Evolutionary conservation across 2,113 vertebrate genomes (phyloP).

Genomic region (Clarias gariepinus): DNA sequence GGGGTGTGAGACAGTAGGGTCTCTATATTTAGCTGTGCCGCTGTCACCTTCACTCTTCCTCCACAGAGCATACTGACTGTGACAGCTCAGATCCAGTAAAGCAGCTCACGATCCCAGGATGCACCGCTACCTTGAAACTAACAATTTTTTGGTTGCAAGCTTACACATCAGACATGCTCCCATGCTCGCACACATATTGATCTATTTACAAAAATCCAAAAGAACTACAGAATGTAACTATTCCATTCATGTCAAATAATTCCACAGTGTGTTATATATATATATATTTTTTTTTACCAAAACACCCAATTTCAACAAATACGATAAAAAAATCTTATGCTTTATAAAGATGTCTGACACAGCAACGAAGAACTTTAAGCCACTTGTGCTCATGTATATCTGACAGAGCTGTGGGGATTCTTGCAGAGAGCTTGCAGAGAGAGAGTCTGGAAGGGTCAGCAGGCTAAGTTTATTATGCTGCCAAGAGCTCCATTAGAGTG

Average conservation of each 20-base stretch:
- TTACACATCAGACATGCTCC: constrained; percentile 55
- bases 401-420: constrained; percentile 33
- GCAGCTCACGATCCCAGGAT: constrained; percentile 71
- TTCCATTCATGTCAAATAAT: neutral
- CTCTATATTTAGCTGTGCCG: constrained; percentile 76
- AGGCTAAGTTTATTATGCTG: constrained; percentile 56
- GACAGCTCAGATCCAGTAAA: constrained; percentile 70
- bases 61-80: constrained; percentile 55
- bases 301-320: neutral
- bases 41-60: constrained; percentile 74
- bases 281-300: neutral
- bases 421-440: constrained; percentile 19
- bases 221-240: neutral
- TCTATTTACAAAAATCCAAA: neutral
- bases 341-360: neutral
- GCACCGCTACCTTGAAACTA: constrained; percentile 45
- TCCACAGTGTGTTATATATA: neutral
- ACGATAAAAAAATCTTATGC: neutral
- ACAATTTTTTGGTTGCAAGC: constrained; percentile 52
- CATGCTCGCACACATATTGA: neutral
- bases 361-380: constrained; percentile 25
- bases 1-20: constrained; percentile 60
- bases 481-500: constrained; percentile 56
- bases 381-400: neutral
- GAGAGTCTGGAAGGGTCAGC: constrained; percentile 49